Evolutionary conservation across 2,797 vertebrate genomes (phyloP).

Genomic region (Tympanoctomys barrerae): DNA sequence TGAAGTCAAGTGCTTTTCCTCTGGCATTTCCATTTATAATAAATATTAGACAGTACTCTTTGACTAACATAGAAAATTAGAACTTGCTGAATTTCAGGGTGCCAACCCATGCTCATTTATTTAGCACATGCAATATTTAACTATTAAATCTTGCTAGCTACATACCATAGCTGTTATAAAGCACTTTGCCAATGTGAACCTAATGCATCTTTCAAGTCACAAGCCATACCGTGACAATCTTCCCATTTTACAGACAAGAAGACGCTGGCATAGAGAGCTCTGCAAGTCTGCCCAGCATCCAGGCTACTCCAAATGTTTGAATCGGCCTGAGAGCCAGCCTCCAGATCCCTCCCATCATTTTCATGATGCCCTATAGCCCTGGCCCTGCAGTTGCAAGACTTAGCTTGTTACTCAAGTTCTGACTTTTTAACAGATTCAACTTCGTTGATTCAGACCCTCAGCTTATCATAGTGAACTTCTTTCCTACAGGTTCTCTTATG

Average conservation of each 20-base stretch:
- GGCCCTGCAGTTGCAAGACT: neutral
- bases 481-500: neutral
- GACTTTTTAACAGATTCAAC: neutral
- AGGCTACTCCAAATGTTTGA: neutral
- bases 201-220: neutral
- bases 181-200: neutral
- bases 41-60: conserved; percentile 51
- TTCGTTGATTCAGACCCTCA: neutral
- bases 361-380: neutral
- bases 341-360: fast-evolving
- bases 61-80: conserved; percentile 32
- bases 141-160: neutral
- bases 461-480: neutral
- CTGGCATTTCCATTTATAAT: conserved; percentile 45
- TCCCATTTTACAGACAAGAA: conserved; percentile 29
- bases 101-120: neutral
- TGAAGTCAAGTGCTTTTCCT: conserved; percentile 60
- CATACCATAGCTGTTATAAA: neutral
- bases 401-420: neutral
- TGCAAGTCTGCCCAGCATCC: neutral
- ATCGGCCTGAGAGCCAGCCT: fast-evolving
- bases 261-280: neutral
- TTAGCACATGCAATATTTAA: neutral
- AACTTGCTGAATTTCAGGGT: neutral
- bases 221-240: neutral